phyloP scores from a whole-genome alignment of 2,797 vertebrate species.

The Tokudaia muenninki region DNA sequence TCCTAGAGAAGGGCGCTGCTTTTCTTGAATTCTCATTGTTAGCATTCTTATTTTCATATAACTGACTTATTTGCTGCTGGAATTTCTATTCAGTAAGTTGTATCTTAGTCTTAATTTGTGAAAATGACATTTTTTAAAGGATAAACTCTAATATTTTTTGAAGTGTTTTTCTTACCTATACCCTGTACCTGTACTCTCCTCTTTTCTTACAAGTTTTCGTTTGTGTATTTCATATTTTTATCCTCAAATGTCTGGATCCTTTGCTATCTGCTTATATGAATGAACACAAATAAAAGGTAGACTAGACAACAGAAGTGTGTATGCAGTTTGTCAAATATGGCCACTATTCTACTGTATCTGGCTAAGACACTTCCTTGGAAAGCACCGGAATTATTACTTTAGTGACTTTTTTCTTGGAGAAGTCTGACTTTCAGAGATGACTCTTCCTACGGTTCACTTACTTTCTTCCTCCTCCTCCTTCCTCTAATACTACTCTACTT shows the following conservation, averaged over 20 bases:
- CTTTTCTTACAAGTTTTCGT: neutral
- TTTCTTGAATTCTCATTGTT: slow-evolving; percentile 55
- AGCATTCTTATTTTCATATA: slow-evolving; percentile 36
- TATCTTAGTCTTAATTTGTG: neutral
- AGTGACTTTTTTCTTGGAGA: neutral
- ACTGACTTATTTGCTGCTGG: neutral
- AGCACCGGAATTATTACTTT: slow-evolving; percentile 9
- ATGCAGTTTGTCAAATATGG: neutral
- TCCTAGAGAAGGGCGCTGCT: neutral
- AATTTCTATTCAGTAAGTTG: neutral
- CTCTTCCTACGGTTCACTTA: neutral
- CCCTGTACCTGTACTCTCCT: neutral
- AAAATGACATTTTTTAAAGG: neutral
- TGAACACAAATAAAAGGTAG: neutral
- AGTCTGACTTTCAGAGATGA: neutral
- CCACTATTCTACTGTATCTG: neutral
- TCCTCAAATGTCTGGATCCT: slow-evolving; percentile 26
- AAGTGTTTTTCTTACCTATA: neutral
- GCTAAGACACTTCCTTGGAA: neutral
- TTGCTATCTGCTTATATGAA: neutral
- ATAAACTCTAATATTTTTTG: neutral
- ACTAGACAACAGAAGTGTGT: neutral
- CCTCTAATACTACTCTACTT: neutral
- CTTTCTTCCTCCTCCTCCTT: neutral
- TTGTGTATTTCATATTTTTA: neutral